Evolutionary conservation across 2,113 vertebrate species (phyloP), one percentile per base, ranked within the genome.

Genomic region (Forbesichthys papilliferus): DNA sequence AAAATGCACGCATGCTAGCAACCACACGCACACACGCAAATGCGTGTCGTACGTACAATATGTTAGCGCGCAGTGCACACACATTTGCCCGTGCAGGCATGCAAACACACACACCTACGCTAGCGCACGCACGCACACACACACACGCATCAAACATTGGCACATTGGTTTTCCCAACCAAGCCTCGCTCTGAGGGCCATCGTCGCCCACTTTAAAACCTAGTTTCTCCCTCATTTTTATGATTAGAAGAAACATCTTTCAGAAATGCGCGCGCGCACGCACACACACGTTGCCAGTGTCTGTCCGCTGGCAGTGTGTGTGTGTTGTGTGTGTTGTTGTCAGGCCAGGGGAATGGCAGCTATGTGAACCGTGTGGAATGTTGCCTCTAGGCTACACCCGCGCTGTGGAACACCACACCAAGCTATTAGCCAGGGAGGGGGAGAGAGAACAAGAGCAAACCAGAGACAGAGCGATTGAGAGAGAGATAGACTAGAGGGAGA

Each of bases 281-380:
- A 46, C 59, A 36, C 59, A 46, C 13, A 0, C 58, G 5, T 11
- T 3, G 42, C 11, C 14, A 57, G 55, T 48, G 53, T 54, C 20
- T 27, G 10, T 11, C 66, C 51, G 36, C 68, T 58, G 2, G 51
- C 3, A 66, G 34, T 12, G 54, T 56, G 54, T 42, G 33, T 36
- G 34, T 34, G 57, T 34, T 3, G 1, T 13, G 64, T 14, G 66
- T 1, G 16, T 49, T 59, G 73, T 68, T 4, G 13, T 75, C 69
- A 69, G 64, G 70, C 73, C 46, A 33, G 71, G 48, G 70, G 82
- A 86, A 86, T 80, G 83, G 60, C 69, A 80, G 76, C 66, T 74
- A 81, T 86, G 83, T 52, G 67, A 74, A 75, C 72, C 72, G 68
- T 54, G 75, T 16, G 76, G 80, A 84, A 84, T 74, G 66, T 63